These are phyloP conservation scores for Cryptus viduatorius DNA, from an alignment of 2,888 invertebrate genomes.

Conservation along the genomic window DNA sequence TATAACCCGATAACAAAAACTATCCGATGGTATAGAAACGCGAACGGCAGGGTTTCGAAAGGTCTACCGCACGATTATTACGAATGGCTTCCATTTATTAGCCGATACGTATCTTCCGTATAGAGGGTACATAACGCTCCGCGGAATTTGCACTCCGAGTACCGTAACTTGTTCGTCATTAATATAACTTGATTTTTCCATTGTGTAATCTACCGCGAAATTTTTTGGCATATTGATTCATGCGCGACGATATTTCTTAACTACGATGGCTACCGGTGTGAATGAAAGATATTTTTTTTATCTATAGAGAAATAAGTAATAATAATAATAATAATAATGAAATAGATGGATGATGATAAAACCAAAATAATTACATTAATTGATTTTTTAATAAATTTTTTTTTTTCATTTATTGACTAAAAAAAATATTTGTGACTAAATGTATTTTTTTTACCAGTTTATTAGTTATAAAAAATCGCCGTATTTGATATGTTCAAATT, in stretches of 20 bases:
- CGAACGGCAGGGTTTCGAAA: constrained; percentile 66
- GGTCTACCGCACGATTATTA: constrained; percentile 76
- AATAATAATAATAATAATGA: too few species aligned
- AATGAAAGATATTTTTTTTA: neutral
- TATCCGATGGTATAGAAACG: constrained; percentile 58
- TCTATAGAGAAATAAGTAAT: too few species aligned
- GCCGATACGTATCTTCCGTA: constrained; percentile 41
- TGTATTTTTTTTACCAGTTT: too few species aligned
- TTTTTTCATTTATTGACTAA: too few species aligned
- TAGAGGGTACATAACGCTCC: constrained; percentile 32
- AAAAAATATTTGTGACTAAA: too few species aligned
- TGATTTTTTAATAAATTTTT: too few species aligned
- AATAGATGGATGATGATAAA: too few species aligned
- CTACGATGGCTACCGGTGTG: neutral
- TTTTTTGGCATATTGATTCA: constrained; percentile 10
- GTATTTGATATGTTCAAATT: too few species aligned
- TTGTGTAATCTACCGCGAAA: constrained; percentile 4
- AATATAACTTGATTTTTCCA: constrained; percentile 31
- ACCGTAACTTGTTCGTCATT: constrained; percentile 37
- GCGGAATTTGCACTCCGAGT: neutral
- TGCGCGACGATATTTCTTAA: neutral
- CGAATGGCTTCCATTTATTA: constrained; percentile 82
- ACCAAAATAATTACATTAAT: too few species aligned
- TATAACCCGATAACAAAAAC: constrained; percentile 83
- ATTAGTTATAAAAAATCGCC: too few species aligned